Percentiles rank a stretch among this genome's conserved stretches.
These are phyloP conservation scores for Deroplatys truncata DNA, from an alignment of 2,888 invertebrate species.

Conservation along the genomic window DNA sequence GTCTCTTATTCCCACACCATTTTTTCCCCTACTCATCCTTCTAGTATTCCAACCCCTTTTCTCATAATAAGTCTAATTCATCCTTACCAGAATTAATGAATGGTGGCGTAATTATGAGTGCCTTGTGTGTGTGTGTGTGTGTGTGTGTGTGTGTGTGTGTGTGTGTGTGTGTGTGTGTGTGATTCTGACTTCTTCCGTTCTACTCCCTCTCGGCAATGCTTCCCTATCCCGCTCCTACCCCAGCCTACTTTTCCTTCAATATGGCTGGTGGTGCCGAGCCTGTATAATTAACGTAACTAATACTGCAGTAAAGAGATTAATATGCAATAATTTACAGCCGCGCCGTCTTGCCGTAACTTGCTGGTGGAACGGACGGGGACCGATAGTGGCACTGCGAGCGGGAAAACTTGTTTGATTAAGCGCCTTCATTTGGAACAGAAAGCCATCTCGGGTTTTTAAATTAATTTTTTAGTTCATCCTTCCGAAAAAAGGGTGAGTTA, in stretches of 20 bases:
- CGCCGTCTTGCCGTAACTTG: conserved; percentile 7
- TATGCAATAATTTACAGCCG: conserved; percentile 16
- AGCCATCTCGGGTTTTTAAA: not conserved
- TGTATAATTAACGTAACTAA: conserved; percentile 16
- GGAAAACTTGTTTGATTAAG: conserved; percentile 7
- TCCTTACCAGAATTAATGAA: conserved; percentile 11
- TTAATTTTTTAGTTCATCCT: not conserved
- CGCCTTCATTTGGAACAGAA: conserved; percentile 10
- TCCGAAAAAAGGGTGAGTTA: not conserved
- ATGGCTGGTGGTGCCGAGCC: conserved; percentile 6
- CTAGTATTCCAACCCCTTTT: not conserved
- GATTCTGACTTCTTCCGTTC: not conserved
- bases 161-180: conserved; percentile 8
- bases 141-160: conserved; percentile 1
- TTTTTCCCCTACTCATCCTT: not conserved
- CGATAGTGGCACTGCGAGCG: not conserved
- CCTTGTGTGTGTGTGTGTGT: not conserved
- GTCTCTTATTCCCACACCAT: not conserved
- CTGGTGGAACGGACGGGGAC: not conserved
- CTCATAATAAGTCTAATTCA: not conserved
- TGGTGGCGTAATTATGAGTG: conserved; percentile 4
- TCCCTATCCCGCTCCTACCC: not conserved
- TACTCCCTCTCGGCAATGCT: not conserved
- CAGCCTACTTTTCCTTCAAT: not conserved
- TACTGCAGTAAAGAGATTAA: conserved; percentile 17